Conservation (phyloP, 2,797 vertebrate species). For the Selene dorsalis region DNA sequence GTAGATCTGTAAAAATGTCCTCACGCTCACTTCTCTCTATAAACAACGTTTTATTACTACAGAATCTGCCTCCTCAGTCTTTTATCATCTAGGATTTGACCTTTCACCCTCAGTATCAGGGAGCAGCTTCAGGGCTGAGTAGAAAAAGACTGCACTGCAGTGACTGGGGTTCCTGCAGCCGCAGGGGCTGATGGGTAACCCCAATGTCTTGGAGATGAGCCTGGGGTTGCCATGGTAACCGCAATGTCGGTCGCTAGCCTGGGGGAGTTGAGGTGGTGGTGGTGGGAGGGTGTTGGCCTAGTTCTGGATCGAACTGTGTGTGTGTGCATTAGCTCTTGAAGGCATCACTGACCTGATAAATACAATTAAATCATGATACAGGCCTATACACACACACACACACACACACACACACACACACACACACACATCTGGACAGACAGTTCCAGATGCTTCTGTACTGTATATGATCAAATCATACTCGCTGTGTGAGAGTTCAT, state of each 20-base stretch:
- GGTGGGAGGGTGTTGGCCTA: slow-evolving; percentile 57
- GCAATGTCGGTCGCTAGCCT: slow-evolving; percentile 48
- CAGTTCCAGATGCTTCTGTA: slow-evolving; percentile 10
- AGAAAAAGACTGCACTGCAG: background rate
- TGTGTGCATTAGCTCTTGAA: slow-evolving; percentile 33
- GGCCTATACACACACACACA: slow-evolving; percentile 4
- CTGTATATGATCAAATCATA: background rate
- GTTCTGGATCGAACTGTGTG: slow-evolving; percentile 49
- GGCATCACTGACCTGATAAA: slow-evolving; percentile 70
- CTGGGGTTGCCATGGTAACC: slow-evolving; percentile 67
- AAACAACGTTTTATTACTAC: background rate
- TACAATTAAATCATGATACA: slow-evolving; percentile 51
- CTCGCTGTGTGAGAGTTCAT: background rate
- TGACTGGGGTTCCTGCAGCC: slow-evolving; percentile 36
- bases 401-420: too few species aligned
- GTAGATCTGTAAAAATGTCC: background rate
- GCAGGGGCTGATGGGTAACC: slow-evolving; percentile 53
- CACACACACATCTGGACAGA: slow-evolving; percentile 12
- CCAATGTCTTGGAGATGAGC: slow-evolving; percentile 63
- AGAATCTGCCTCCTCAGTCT: background rate
- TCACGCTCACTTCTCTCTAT: background rate
- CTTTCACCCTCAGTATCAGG: slow-evolving; percentile 31
- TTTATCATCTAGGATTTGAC: slow-evolving; percentile 21
- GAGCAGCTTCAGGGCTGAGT: slow-evolving; percentile 20
- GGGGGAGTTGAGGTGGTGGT: slow-evolving; percentile 57